A percentile compares a stretch with the other conserved stretches of the same genome.
These are phyloP conservation scores for Dufourea novaeangliae DNA, from an alignment of 1,140 invertebrate genomes.

Conservation along the genomic window DNA sequence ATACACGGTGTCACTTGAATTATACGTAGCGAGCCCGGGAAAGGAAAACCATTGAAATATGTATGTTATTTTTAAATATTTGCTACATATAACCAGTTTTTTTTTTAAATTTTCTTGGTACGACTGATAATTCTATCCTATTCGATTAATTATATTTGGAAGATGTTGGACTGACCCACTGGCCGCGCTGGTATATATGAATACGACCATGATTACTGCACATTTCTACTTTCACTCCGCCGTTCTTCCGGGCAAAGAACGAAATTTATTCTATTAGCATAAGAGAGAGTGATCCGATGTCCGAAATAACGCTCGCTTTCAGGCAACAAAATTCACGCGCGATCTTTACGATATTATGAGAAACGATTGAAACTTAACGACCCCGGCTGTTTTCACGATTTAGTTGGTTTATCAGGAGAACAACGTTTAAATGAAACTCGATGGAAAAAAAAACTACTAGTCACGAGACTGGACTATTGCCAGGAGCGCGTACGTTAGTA, in stretches of 20 bases:
- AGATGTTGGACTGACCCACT: neutral
- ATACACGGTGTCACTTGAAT: neutral
- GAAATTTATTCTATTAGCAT: slow-evolving; percentile 54
- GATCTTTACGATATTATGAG: neutral
- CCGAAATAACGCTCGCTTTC: neutral
- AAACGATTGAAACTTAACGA: neutral
- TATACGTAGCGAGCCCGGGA: no score
- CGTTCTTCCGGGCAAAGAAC: slow-evolving; percentile 32
- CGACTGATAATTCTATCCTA: neutral
- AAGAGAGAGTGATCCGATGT: slow-evolving; percentile 53
- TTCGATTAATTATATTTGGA: neutral
- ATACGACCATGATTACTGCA: slow-evolving; percentile 40
- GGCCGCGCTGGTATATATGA: neutral
- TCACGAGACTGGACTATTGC: slow-evolving; percentile 31
- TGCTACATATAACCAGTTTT: no score
- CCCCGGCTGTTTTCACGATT: neutral
- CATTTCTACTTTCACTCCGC: slow-evolving; percentile 53
- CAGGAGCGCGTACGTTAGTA: slow-evolving; percentile 14
- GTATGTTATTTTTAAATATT: no score
- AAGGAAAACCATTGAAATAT: no score
- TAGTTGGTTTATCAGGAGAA: neutral
- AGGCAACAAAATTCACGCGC: no score
- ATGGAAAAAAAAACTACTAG: no score
- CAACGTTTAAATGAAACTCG: neutral
- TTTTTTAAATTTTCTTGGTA: no score